Conservation (phyloP, 2,797 vertebrate species). For the Melanotaenia maccullochi region DNA sequence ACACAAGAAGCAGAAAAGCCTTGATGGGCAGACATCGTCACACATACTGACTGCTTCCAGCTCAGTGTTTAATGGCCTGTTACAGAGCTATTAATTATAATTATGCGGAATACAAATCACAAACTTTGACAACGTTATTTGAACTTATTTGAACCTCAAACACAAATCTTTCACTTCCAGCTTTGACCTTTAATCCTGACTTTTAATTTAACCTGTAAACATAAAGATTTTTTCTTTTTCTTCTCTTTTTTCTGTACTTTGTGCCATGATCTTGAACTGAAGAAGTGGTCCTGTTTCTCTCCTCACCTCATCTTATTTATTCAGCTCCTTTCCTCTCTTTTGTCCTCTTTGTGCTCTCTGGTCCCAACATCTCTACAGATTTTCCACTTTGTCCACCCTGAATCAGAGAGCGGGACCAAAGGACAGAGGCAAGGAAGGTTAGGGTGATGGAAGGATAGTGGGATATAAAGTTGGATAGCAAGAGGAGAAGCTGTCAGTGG, state of each 20-base stretch:
- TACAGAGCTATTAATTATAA: constrained; percentile 75
- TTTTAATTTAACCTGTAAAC: background rate
- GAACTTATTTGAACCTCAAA: constrained; percentile 67
- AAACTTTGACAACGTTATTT: constrained; percentile 64
- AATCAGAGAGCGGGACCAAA: constrained; percentile 47
- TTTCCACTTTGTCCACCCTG: constrained; percentile 46
- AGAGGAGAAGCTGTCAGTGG: constrained; percentile 58
- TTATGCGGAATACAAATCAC: constrained; percentile 67
- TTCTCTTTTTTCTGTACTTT: background rate
- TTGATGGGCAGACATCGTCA: constrained; percentile 63
- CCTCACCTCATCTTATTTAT: background rate
- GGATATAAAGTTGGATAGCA: constrained; percentile 32
- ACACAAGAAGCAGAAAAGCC: constrained; percentile 9
- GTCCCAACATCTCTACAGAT: constrained; percentile 29
- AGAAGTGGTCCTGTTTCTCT: constrained; percentile 1
- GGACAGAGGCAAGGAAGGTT: constrained; percentile 21
- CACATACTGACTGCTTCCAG: constrained; percentile 58
- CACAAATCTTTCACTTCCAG: constrained; percentile 43
- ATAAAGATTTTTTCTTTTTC: background rate
- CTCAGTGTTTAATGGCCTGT: constrained; percentile 74
- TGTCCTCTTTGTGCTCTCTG: constrained; percentile 13
- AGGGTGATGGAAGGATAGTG: constrained; percentile 13
- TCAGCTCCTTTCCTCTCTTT: background rate
- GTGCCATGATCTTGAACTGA: constrained; percentile 25
- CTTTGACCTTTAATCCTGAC: constrained; percentile 12